A percentile compares a stretch with the other conserved stretches of the same genome.
Conservation (phyloP, 1,140 invertebrate species). For the Semibalanus balanoides region DNA sequence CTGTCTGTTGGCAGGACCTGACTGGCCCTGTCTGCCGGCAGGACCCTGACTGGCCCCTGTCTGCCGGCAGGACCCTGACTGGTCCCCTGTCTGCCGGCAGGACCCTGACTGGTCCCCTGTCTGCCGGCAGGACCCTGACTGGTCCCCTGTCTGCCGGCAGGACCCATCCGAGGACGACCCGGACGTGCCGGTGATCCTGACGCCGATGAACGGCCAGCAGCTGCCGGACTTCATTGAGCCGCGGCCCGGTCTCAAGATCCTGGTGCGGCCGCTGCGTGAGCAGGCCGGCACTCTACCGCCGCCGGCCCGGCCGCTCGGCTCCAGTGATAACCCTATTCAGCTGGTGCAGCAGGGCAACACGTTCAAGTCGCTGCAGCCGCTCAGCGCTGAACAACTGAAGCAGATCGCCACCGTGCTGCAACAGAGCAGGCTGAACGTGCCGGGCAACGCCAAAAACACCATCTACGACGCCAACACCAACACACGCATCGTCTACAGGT, state of each 20-base stretch:
- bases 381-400: slow-evolving; percentile 41
- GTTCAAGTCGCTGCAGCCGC: slow-evolving; percentile 40
- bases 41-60: too few relatives aligned
- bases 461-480: slow-evolving; percentile 41
- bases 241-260: background rate
- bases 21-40: too few relatives aligned
- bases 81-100: too few relatives aligned
- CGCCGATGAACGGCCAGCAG: background rate
- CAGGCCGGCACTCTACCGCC: background rate
- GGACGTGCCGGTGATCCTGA: background rate
- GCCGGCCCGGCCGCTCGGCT: slow-evolving; percentile 32
- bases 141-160: too few relatives aligned
- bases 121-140: too few relatives aligned
- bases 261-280: background rate
- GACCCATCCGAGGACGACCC: background rate
- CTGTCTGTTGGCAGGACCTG: too few relatives aligned
- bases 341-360: slow-evolving; percentile 46
- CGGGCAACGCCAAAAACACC: slow-evolving; percentile 33
- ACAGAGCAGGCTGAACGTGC: slow-evolving; percentile 32
- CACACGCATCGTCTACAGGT: slow-evolving; percentile 44
- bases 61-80: too few relatives aligned
- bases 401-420: slow-evolving; percentile 46
- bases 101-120: too few relatives aligned
- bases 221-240: slow-evolving; percentile 6
- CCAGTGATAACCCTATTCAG: slow-evolving; percentile 46